phyloP scores from a whole-genome alignment of 1,140 invertebrate species.

The Zaprionus taronus region DNA sequence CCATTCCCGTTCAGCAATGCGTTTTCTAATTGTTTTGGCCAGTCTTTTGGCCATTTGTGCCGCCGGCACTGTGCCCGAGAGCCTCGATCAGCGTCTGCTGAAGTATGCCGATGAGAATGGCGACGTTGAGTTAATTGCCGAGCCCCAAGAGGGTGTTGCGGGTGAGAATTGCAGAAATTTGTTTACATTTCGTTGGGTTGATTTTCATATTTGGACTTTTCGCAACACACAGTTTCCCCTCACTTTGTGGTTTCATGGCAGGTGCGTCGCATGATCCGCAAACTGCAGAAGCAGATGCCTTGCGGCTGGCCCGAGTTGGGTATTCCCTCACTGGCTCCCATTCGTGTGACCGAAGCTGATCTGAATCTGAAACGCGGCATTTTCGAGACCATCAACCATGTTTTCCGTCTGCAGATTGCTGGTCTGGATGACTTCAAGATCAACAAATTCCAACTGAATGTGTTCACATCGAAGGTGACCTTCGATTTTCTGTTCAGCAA shows the following conservation, averaged over 20 bases:
- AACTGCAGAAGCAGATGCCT: conserved; percentile 74
- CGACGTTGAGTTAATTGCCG: conserved; percentile 65
- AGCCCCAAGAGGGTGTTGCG: conserved; percentile 60
- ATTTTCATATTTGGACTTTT: not conserved
- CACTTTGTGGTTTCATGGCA: conserved; percentile 76
- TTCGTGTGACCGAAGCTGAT: conserved; percentile 61
- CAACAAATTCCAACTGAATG: conserved; percentile 72
- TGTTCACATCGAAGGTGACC: conserved; percentile 67
- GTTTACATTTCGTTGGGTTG: not conserved
- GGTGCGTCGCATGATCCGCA: conserved; percentile 72
- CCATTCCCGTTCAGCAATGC: conserved; percentile 61
- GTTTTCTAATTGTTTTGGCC: conserved; percentile 77
- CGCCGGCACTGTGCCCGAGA: conserved; percentile 63
- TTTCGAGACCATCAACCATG: conserved; percentile 72
- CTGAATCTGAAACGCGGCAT: conserved; percentile 68
- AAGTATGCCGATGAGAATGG: conserved; percentile 63
- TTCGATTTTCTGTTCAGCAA: conserved; percentile 74
- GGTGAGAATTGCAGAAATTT: conserved; percentile 51
- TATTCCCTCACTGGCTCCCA: conserved; percentile 72
- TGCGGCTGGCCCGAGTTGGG: conserved; percentile 74
- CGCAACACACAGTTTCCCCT: conserved; percentile 54
- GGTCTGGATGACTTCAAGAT: conserved; percentile 75
- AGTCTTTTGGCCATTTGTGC: conserved; percentile 66
- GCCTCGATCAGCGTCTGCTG: conserved; percentile 58
- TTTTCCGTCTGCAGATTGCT: conserved; percentile 73